These are phyloP conservation scores for Capricornis sumatraensis DNA, from an alignment of 2,113 vertebrate genomes.

Conservation along the genomic window DNA sequence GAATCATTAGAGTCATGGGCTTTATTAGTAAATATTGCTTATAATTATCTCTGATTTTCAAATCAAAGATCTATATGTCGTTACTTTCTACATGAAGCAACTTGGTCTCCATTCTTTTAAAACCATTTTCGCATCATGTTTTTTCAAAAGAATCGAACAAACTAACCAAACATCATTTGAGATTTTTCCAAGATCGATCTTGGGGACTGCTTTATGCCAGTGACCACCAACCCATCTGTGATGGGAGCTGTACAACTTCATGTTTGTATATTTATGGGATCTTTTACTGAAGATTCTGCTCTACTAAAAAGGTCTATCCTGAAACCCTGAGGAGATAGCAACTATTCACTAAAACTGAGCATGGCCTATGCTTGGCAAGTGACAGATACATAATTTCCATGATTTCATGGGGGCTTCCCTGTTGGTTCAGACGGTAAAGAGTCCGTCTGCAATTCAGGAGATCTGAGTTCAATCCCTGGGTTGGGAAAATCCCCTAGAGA, in stretches of 20 bases:
- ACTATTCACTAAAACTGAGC: background rate
- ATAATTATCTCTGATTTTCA: constrained; percentile 7
- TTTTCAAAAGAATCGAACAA: constrained; percentile 16
- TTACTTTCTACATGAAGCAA: constrained; percentile 17
- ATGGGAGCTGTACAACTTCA: background rate
- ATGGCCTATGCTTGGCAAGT: background rate
- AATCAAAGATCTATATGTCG: background rate
- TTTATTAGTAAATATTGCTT: constrained; percentile 21
- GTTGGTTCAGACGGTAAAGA: background rate
- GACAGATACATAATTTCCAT: background rate
- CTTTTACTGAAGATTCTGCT: background rate
- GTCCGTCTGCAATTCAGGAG: background rate
- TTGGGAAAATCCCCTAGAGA: background rate
- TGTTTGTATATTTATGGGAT: background rate
- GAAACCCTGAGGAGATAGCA: background rate
- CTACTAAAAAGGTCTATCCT: background rate
- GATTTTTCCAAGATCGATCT: constrained; percentile 3
- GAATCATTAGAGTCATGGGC: background rate
- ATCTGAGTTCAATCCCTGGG: background rate
- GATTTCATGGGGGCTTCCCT: background rate
- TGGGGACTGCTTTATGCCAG: background rate
- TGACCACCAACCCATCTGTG: background rate
- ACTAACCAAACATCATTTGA: background rate
- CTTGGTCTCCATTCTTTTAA: constrained; percentile 12
- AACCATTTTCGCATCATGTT: background rate